Evolutionary conservation across 1,140 invertebrate genomes (phyloP).

Genomic region (Potamilus streckersoni): DNA sequence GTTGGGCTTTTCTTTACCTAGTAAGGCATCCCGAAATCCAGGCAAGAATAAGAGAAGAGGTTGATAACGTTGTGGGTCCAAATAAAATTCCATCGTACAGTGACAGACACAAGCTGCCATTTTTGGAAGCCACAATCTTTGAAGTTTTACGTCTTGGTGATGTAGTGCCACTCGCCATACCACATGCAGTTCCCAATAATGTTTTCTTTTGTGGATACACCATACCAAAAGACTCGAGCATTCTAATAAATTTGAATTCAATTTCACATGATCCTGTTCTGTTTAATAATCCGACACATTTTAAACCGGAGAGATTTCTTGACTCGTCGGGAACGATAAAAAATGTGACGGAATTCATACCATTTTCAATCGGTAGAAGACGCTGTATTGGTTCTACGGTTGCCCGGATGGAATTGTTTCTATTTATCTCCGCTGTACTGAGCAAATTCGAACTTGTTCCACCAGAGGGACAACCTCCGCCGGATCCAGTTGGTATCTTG

Average conservation of each 20-base stretch:
- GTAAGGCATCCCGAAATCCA: constrained; percentile 72
- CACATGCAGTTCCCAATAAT: constrained; percentile 55
- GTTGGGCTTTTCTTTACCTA: constrained; percentile 88
- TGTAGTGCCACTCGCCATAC: constrained; percentile 61
- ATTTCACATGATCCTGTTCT: constrained; percentile 18
- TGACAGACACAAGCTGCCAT: constrained; percentile 29
- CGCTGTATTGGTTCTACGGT: constrained; percentile 39
- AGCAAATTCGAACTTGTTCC: constrained; percentile 22
- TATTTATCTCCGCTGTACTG: constrained; percentile 37
- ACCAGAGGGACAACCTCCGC: too few relatives aligned
- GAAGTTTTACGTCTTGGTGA: constrained; percentile 36
- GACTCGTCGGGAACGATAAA: constrained; percentile 3
- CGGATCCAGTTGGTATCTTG: too few relatives aligned
- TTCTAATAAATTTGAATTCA: constrained; percentile 25
- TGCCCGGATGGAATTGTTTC: constrained; percentile 43
- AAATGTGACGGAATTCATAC: constrained; percentile 20
- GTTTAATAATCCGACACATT: constrained; percentile 24
- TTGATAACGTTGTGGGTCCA: constrained; percentile 72
- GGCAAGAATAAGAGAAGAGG: constrained; percentile 83
- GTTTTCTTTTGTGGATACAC: constrained; percentile 35
- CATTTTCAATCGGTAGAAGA: constrained; percentile 33
- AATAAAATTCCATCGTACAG: constrained; percentile 17
- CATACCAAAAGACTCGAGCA: constrained; percentile 25
- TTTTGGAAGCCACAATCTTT: constrained; percentile 37
- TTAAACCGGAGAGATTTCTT: constrained; percentile 33